These are phyloP conservation scores for Ectropis crepuscularia DNA, from an alignment of 2,888 invertebrate species.

Conservation along the genomic window DNA sequence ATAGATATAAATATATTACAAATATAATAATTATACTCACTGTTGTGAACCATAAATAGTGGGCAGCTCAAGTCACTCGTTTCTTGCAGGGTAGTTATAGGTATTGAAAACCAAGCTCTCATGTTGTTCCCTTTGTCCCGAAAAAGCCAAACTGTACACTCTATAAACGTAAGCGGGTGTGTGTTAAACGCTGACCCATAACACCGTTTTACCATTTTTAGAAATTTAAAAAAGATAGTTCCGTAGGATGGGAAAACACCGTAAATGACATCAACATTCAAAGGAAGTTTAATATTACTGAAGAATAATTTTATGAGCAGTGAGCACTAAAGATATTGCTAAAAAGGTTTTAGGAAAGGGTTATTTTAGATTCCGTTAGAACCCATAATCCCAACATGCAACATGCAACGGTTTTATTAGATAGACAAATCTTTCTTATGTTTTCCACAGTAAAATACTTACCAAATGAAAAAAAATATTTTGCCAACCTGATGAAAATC, in stretches of 20 bases:
- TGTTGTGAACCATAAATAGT: slow-evolving; percentile 51
- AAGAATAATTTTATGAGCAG: background rate
- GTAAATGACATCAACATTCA: background rate
- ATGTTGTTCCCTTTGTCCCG: slow-evolving; percentile 50
- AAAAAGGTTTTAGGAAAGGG: slow-evolving; percentile 1
- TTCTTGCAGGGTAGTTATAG: slow-evolving; percentile 42
- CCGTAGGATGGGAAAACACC: background rate
- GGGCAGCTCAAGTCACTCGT: slow-evolving; percentile 57
- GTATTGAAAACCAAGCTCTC: slow-evolving; percentile 59
- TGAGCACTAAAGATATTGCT: background rate
- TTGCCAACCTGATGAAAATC: background rate
- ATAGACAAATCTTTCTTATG: too few relatives aligned
- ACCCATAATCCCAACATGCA: slow-evolving; percentile 21
- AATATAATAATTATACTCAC: slow-evolving; percentile 59
- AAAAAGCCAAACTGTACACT: slow-evolving; percentile 62
- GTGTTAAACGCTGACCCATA: slow-evolving; percentile 42
- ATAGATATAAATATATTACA: slow-evolving; percentile 53
- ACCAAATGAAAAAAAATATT: background rate
- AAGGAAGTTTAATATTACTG: slow-evolving; percentile 1
- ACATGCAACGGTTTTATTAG: slow-evolving; percentile 11
- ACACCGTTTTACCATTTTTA: slow-evolving; percentile 35
- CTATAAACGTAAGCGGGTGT: slow-evolving; percentile 53
- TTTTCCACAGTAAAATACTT: too few relatives aligned
- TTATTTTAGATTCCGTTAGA: slow-evolving; percentile 10
- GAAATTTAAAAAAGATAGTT: background rate